Base-by-base conservation (phyloP, 2,797 vertebrate genomes). In the Sphenodon punctatus region DNA sequence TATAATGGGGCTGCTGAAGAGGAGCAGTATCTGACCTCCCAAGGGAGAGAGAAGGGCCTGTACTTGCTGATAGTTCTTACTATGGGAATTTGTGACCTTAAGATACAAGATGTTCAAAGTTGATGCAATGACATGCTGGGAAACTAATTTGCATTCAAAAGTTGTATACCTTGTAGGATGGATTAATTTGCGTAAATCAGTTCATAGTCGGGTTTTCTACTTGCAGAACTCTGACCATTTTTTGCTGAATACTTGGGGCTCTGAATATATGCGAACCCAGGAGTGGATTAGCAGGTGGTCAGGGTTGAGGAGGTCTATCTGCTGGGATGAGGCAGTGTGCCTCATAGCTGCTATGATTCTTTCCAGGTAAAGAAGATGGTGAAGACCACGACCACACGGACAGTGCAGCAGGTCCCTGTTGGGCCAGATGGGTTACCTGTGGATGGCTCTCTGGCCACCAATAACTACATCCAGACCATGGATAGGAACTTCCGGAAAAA, bases 301-400 rank as follows among this genome's bases (percentile, higher is more conserved):
- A 61, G 1, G 12, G 30, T 27, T 25, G 0, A 0, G 1, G 6
- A 4, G 10, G 2, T 6, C 25, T 48, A 45, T 39, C 17, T 4
- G 41, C 64, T 60, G 15, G 20, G 20, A n/a, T 53, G n/a, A n/a
- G n/a, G n/a, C n/a, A n/a, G n/a, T n/a, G n/a, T 36, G 11, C 39
- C 23, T 19, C 34, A 64, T 12, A 17, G 38, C n/a, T 32, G n/a
- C n/a, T 32, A 20, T 49, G 27, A 34, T 25, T 9, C 32, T 39
- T n/a, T 76, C 8, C 80, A 99, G 98, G 97, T 98, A 56, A 99
- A 98, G 95, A 99, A 98, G 86, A 96, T 97, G 32, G 96, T 98
- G 46, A 99, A 98, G 95, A 98, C 97, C 0, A 97, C 97, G 91
- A 97, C 97, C 61, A 98, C 97, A 1, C 96, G 98, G 80, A 98